These are phyloP conservation scores for Siderastrea radians DNA, from an alignment of 92 coral and sea anemone species.

Conservation along the genomic window DNA sequence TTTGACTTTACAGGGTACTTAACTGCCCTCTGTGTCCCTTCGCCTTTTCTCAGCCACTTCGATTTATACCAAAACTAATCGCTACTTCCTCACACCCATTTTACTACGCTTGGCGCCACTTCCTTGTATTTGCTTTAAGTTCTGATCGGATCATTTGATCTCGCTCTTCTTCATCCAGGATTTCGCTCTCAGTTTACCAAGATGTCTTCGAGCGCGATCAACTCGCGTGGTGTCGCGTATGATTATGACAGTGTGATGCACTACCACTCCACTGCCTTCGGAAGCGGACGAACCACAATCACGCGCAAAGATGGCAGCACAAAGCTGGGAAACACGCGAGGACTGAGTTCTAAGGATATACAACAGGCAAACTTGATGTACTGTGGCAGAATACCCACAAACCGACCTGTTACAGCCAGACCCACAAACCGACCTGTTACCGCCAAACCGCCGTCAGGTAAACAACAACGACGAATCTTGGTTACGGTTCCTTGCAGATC, in stretches of 20 bases:
- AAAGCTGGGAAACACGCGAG: slow-evolving; percentile 83
- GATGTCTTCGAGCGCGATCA: slow-evolving; percentile 45
- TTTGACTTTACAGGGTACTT: too few species aligned
- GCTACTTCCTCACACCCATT: too few species aligned
- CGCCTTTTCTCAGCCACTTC: too few species aligned
- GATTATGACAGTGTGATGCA: slow-evolving; percentile 78
- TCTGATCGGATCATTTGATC: neutral
- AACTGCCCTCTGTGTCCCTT: too few species aligned
- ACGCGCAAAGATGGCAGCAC: slow-evolving; percentile 56
- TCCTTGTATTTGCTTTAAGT: neutral
- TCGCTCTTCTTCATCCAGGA: slow-evolving; percentile 15
- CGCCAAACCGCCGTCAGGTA: slow-evolving; percentile 65
- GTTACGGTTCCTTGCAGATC: neutral
- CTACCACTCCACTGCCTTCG: slow-evolving; percentile 61
- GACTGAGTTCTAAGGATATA: slow-evolving; percentile 75
- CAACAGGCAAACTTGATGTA: slow-evolving; percentile 84
- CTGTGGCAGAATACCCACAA: slow-evolving; percentile 50
- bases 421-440: slow-evolving; percentile 30
- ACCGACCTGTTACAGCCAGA: slow-evolving; percentile 20
- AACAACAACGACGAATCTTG: neutral
- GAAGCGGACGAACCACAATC: slow-evolving; percentile 65
- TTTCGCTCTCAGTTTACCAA: slow-evolving; percentile 50
- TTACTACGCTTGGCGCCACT: too few species aligned
- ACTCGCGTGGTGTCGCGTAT: slow-evolving; percentile 68
- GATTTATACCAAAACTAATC: too few species aligned